These are phyloP conservation scores for Psilopsiagon aymara DNA, from an alignment of 2,113 vertebrate species.

Conservation along the genomic window DNA sequence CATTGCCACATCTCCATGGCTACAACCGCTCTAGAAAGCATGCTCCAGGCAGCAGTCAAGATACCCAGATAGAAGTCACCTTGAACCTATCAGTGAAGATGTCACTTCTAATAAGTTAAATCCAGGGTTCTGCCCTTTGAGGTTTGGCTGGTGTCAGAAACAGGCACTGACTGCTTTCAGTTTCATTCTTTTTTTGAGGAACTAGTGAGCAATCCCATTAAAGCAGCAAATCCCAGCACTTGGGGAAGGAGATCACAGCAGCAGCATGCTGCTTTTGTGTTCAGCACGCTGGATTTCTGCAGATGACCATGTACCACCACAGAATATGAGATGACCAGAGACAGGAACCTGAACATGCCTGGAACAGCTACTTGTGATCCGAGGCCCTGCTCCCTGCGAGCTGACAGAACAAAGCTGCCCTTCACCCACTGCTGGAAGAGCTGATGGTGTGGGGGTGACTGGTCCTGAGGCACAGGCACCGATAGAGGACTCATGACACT, in stretches of 20 bases:
- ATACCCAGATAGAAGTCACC: background rate
- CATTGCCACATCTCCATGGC: conserved; percentile 53
- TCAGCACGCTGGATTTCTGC: background rate
- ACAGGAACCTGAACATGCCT: background rate
- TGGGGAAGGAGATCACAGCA: background rate
- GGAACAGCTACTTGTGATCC: background rate
- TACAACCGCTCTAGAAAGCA: conserved; percentile 14
- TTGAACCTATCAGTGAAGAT: background rate
- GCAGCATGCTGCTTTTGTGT: background rate
- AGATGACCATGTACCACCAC: background rate
- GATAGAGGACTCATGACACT: background rate
- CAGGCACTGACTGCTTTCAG: background rate
- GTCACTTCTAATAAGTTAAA: background rate
- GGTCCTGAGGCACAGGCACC: background rate
- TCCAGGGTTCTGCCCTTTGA: background rate
- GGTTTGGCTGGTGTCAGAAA: background rate
- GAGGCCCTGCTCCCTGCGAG: background rate
- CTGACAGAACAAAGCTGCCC: background rate
- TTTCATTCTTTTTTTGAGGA: background rate
- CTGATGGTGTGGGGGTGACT: background rate
- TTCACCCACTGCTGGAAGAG: background rate
- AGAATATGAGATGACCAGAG: background rate
- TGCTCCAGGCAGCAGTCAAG: background rate
- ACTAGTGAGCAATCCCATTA: background rate
- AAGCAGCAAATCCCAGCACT: background rate